These are phyloP conservation scores for Deilephila porcellus DNA, from an alignment of 2,888 invertebrate genomes.

Conservation along the genomic window DNA sequence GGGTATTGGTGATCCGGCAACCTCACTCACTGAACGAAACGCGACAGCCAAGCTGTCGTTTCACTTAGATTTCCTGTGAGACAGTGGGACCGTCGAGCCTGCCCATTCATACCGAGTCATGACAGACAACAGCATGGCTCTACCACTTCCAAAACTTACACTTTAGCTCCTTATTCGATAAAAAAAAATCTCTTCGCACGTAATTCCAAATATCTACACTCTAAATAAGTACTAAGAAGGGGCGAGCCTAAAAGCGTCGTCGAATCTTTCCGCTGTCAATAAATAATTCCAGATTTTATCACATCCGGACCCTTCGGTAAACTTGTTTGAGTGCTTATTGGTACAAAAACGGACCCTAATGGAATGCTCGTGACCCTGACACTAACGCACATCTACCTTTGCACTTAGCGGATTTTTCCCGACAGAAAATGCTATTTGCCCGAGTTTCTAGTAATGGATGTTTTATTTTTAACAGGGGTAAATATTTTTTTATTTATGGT, in stretches of 20 bases:
- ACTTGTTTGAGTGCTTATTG: slow-evolving; percentile 58
- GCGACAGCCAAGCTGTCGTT: no score
- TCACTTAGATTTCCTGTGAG: no score
- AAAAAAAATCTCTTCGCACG: no score
- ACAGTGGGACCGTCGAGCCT: no score
- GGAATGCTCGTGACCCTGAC: slow-evolving; percentile 42
- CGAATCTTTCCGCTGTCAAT: slow-evolving; percentile 28
- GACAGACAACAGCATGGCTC: no score
- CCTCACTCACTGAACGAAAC: no score
- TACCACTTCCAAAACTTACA: not conserved
- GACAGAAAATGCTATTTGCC: not conserved
- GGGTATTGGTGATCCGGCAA: no score
- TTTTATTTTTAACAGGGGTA: no score
- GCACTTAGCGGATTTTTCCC: slow-evolving; percentile 1
- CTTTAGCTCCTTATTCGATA: no score
- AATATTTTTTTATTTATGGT: no score
- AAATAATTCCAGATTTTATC: slow-evolving; percentile 30
- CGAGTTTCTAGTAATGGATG: not conserved
- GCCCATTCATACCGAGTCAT: no score
- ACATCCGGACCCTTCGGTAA: slow-evolving; percentile 35
- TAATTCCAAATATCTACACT: not conserved
- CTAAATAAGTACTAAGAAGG: not conserved
- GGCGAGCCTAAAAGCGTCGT: not conserved
- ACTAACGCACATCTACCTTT: not conserved
- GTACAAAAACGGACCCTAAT: slow-evolving; percentile 51